Evolutionary conservation across 1,140 invertebrate genomes (phyloP).

Genomic region (Antheraea pernyi): DNA sequence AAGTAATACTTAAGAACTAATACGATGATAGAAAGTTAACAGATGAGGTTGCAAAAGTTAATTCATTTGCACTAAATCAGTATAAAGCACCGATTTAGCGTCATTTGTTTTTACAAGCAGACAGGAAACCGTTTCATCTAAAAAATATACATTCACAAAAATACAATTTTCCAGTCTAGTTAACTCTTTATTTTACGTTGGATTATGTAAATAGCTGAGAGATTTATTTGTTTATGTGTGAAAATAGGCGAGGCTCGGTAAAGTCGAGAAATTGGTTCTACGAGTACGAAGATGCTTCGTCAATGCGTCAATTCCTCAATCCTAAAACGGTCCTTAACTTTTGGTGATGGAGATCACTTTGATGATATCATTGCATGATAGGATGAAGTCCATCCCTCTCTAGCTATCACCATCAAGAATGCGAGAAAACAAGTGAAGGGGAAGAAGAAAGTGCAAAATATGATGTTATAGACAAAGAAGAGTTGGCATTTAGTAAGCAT

Average conservation of each 20-base stretch:
- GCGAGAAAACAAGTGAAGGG: too few relatives aligned
- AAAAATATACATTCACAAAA: neutral
- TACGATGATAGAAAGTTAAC: neutral
- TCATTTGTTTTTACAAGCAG: neutral
- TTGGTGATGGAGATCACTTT: too few relatives aligned
- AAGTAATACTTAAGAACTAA: neutral
- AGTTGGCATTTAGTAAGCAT: too few relatives aligned
- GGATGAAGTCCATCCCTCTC: too few relatives aligned
- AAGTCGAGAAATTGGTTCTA: too few relatives aligned
- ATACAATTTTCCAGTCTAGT: neutral
- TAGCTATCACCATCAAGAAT: too few relatives aligned
- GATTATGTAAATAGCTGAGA: neutral
- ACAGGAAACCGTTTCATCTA: neutral
- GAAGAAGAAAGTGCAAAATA: too few relatives aligned
- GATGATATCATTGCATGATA: too few relatives aligned
- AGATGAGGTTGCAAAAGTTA: neutral
- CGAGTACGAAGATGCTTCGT: too few relatives aligned
- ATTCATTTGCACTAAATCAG: neutral
- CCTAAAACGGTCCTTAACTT: too few relatives aligned
- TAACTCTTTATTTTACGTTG: neutral
- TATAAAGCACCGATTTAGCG: neutral
- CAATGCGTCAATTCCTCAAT: too few relatives aligned
- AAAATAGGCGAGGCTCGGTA: neutral
- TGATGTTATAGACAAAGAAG: too few relatives aligned
- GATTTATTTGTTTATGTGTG: neutral